A percentile compares a stretch with the other conserved stretches of the same genome.
phyloP scores from a whole-genome alignment of 2,797 vertebrate genomes.

The Percopsis omiscomaycus region DNA sequence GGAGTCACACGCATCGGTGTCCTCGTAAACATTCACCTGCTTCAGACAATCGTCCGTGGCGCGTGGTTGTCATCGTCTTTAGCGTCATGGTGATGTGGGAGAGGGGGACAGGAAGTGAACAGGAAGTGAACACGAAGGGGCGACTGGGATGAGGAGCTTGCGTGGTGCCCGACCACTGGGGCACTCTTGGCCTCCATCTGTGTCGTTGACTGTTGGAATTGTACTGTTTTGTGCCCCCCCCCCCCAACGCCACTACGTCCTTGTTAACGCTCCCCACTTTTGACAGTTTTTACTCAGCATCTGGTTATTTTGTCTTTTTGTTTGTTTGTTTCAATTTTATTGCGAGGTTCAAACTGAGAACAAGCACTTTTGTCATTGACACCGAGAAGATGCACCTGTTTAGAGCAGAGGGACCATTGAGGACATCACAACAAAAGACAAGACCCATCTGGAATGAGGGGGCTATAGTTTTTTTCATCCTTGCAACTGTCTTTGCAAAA shows the following conservation, averaged over 20 bases:
- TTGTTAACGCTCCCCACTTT: too few species aligned
- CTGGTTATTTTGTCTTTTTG: conserved; percentile 5
- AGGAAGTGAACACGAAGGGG: neutral
- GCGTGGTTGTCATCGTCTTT: neutral
- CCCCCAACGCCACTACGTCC: too few species aligned
- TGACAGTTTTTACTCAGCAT: too few species aligned
- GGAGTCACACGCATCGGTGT: conserved; percentile 36
- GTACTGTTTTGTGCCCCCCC: too few species aligned
- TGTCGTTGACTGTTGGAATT: conserved; percentile 8
- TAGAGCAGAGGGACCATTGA: conserved; percentile 10
- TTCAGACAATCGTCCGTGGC: conserved; percentile 71
- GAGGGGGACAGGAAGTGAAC: conserved; percentile 31
- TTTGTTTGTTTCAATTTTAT: conserved; percentile 17
- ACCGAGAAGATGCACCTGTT: conserved; percentile 11
- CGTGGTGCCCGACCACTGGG: conserved; percentile 14
- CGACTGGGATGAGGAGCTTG: conserved; percentile 1
- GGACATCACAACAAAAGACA: conserved; percentile 16
- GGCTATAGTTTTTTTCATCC: neutral
- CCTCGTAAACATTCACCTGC: conserved; percentile 56
- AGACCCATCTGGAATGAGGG: conserved; percentile 59
- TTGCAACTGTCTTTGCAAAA: neutral
- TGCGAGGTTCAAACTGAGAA: conserved; percentile 37
- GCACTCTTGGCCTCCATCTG: conserved; percentile 10
- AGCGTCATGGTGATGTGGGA: conserved; percentile 7
- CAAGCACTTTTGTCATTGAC: conserved; percentile 60